Evolutionary conservation across 2,888 invertebrate species (phyloP).

Genomic region (Calephelis perditalis): DNA sequence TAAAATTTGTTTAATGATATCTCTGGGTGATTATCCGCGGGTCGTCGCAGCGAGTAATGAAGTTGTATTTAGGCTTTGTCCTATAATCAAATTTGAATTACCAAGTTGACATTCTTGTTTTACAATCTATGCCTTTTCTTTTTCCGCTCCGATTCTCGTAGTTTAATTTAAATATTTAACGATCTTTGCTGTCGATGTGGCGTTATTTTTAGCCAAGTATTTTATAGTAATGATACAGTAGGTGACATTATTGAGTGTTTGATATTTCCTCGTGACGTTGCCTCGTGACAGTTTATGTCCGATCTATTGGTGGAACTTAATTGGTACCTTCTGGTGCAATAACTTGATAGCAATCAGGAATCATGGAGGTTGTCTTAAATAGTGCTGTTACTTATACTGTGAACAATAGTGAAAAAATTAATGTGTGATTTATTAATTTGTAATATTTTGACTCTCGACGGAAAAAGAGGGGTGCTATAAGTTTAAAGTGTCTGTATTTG

Average conservation of each 20-base stretch:
- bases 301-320: slow-evolving; percentile 9
- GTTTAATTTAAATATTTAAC: slow-evolving; percentile 65
- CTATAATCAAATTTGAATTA: slow-evolving; percentile 79
- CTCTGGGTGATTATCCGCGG: slow-evolving; percentile 71
- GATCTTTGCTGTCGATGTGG: slow-evolving; percentile 38
- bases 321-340: slow-evolving; percentile 16
- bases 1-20: slow-evolving; percentile 71
- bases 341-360: slow-evolving; percentile 20
- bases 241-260: slow-evolving; percentile 29
- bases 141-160: slow-evolving; percentile 71
- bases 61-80: slow-evolving; percentile 71
- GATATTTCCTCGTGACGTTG: slow-evolving; percentile 23
- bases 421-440: neutral
- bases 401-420: neutral
- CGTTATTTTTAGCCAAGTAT: slow-evolving; percentile 34
- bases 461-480: too few species aligned
- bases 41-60: slow-evolving; percentile 68
- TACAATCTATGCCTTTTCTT: slow-evolving; percentile 62
- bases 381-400: neutral
- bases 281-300: slow-evolving; percentile 2
- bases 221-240: slow-evolving; percentile 37
- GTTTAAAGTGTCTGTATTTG: too few species aligned
- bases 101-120: slow-evolving; percentile 71
- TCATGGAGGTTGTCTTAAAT: neutral
- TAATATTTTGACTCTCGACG: too few species aligned